Evolutionary conservation across 2,888 invertebrate species (phyloP).

Genomic region (Mactromeris polynyma): DNA sequence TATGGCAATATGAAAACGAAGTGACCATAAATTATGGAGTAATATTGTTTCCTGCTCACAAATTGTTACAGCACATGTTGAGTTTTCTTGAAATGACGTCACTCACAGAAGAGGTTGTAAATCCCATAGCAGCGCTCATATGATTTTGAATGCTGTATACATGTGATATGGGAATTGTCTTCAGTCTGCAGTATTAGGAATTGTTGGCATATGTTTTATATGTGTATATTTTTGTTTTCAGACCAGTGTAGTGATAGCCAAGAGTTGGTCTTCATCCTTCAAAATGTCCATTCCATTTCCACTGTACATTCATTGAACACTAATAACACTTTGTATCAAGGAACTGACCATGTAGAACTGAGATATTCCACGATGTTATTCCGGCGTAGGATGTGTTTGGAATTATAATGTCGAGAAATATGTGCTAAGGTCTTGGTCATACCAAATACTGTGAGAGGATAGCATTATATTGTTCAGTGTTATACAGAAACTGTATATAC

Average conservation of each 20-base stretch:
- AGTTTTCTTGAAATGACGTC: too few relatives aligned
- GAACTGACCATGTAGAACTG: background rate
- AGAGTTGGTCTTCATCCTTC: background rate
- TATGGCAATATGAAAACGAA: too few relatives aligned
- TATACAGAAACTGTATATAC: background rate
- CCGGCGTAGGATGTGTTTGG: background rate
- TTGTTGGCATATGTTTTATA: background rate
- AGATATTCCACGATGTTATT: background rate
- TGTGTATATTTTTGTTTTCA: slow-evolving; percentile 30
- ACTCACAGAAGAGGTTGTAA: too few relatives aligned
- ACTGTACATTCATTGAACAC: slow-evolving; percentile 18
- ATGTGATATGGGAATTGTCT: too few relatives aligned
- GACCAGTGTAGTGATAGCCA: slow-evolving; percentile 39
- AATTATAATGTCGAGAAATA: background rate
- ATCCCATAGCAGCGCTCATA: too few relatives aligned
- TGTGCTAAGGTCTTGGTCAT: background rate
- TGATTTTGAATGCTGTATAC: too few relatives aligned
- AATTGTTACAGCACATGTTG: too few relatives aligned
- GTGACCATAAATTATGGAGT: too few relatives aligned
- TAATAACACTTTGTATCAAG: slow-evolving; percentile 4
- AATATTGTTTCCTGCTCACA: too few relatives aligned
- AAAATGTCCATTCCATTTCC: slow-evolving; percentile 19
- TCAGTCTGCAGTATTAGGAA: background rate
- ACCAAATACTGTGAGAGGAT: background rate
- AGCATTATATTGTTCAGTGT: background rate